Evolutionary conservation across 2,113 vertebrate species (phyloP).

Genomic region (Forbesichthys agassizii): DNA sequence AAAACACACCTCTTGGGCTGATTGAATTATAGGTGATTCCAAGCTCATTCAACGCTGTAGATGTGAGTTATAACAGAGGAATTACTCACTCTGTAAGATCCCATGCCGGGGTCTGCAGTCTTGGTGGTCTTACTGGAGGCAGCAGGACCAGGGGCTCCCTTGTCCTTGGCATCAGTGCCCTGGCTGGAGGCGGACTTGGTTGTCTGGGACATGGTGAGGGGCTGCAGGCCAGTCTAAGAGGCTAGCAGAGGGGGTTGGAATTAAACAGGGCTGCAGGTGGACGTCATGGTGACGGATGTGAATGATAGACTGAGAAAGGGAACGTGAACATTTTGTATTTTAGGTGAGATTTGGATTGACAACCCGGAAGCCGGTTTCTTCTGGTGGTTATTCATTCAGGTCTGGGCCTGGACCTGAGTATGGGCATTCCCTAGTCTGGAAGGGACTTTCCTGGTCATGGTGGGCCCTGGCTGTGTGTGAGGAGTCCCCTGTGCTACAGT

Average conservation of each 20-base stretch:
- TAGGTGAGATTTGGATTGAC: not conserved
- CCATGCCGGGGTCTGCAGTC: slow-evolving; percentile 78
- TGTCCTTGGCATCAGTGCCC: slow-evolving; percentile 83
- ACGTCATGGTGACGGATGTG: slow-evolving; percentile 2
- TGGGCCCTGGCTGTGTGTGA: slow-evolving; percentile 33
- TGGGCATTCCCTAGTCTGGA: slow-evolving; percentile 24
- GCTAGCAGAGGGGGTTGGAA: slow-evolving; percentile 22
- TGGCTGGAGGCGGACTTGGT: slow-evolving; percentile 79
- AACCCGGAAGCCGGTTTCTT: slow-evolving; percentile 20
- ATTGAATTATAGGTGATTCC: no score
- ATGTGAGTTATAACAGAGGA: no score
- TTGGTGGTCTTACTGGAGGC: slow-evolving; percentile 80
- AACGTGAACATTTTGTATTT: no score
- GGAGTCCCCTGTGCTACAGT: not conserved
- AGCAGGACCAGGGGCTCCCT: slow-evolving; percentile 73
- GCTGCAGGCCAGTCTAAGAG: slow-evolving; percentile 60
- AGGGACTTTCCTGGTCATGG: slow-evolving; percentile 24
- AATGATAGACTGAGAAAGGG: not conserved
- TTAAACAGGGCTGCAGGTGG: slow-evolving; percentile 31
- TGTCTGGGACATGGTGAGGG: slow-evolving; percentile 86
- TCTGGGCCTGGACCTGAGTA: slow-evolving; percentile 23
- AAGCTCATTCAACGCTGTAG: no score
- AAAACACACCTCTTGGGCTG: no score
- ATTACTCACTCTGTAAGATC: slow-evolving; percentile 85
- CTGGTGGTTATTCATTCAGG: slow-evolving; percentile 48